phyloP scores from a whole-genome alignment of 2,888 invertebrate species.

The Osmoderma eremita region DNA sequence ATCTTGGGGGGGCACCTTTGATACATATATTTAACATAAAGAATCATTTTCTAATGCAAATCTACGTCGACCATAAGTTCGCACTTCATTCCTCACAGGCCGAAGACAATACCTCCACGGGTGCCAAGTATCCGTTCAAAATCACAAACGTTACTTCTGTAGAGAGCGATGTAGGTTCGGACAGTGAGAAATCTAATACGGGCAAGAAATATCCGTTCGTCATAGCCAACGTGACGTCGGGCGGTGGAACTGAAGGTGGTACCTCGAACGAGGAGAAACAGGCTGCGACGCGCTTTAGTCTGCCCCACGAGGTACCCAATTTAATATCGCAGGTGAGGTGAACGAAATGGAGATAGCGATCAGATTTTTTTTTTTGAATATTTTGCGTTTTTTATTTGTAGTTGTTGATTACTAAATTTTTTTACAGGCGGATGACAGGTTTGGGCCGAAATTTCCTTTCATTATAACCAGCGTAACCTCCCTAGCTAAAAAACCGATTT shows the following conservation, averaged over 20 bases:
- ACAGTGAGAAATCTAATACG: conserved; percentile 22
- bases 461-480: conserved; percentile 50
- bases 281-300: background rate
- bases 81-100: background rate
- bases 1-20: too few species aligned
- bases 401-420: too few species aligned
- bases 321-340: conserved; percentile 39
- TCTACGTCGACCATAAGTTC: too few species aligned
- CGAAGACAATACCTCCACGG: background rate
- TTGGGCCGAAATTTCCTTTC: conserved; percentile 52
- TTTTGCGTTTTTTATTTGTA: too few species aligned
- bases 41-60: too few species aligned
- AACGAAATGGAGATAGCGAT: background rate
- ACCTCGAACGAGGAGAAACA: background rate
- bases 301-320: conserved; percentile 42
- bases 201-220: conserved; percentile 53
- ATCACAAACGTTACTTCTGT: background rate
- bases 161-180: background rate
- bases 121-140: conserved; percentile 2
- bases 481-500: conserved; percentile 38
- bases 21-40: too few species aligned
- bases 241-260: background rate
- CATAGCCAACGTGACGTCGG: conserved; percentile 48
- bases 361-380: background rate
- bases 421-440: conserved; percentile 34